Evolutionary conservation across 1,140 invertebrate species (phyloP).

Genomic region (Drosophila paulistorum): DNA sequence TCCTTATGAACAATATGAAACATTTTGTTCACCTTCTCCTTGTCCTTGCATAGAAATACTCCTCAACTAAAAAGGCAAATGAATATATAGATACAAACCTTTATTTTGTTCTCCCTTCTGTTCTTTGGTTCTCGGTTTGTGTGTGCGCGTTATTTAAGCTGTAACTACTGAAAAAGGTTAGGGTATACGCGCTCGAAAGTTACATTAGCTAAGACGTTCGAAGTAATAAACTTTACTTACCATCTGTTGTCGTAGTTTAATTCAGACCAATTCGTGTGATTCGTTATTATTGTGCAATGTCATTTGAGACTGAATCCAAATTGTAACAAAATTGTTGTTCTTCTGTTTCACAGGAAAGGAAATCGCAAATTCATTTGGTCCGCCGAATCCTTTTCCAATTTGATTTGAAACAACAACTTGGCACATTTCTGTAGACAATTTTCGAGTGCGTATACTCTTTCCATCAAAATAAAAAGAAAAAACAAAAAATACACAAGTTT

Average conservation of each 20-base stretch:
- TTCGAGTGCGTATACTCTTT: slow-evolving; percentile 9
- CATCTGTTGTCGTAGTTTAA: neutral
- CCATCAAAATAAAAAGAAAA: neutral
- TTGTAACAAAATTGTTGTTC: no score
- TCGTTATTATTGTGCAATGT: neutral
- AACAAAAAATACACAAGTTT: neutral
- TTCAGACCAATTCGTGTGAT: neutral
- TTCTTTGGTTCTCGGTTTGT: slow-evolving; percentile 2
- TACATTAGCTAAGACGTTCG: neutral
- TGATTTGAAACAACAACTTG: no score
- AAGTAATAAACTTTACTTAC: no score
- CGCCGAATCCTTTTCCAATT: no score
- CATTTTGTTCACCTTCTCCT: slow-evolving; percentile 3
- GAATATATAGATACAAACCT: neutral
- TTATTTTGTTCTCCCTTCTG: neutral
- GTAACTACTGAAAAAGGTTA: neutral
- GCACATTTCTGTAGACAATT: neutral
- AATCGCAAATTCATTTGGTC: no score
- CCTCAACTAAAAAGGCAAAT: neutral
- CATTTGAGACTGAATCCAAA: neutral
- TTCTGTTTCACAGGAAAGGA: no score
- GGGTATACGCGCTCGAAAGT: neutral
- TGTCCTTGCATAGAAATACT: neutral
- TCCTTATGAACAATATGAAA: slow-evolving; percentile 9
- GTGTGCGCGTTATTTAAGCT: slow-evolving; percentile 5